Evolutionary conservation across 2,888 invertebrate genomes (phyloP).

Genomic region (Campoplex capitator): DNA sequence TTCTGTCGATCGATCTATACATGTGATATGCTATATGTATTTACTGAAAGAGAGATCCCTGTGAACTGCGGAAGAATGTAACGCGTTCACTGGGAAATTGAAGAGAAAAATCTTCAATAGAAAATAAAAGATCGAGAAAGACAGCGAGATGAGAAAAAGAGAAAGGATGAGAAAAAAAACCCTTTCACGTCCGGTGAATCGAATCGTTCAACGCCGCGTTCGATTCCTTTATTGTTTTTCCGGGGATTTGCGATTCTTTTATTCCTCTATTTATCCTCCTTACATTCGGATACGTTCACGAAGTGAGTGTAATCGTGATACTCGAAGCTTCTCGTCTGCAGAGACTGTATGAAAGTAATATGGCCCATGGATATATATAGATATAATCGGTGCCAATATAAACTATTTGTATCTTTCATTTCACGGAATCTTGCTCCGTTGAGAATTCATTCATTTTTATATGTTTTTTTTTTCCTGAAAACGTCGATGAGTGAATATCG

Average conservation of each 20-base stretch:
- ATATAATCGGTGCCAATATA: constrained; percentile 25
- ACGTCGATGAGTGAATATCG: background rate
- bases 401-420: constrained; percentile 17
- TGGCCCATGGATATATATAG: background rate
- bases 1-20: constrained; percentile 21
- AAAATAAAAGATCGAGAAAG: constrained; percentile 27
- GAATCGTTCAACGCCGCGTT: constrained; percentile 58
- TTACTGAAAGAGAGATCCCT: constrained; percentile 50
- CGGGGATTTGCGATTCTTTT: constrained; percentile 38
- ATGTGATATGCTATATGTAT: constrained; percentile 21
- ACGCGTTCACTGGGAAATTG: constrained; percentile 63
- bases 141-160: background rate
- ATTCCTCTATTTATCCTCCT: constrained; percentile 49
- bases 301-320: constrained; percentile 57
- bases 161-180: constrained; percentile 24
- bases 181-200: constrained; percentile 64
- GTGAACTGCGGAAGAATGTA: constrained; percentile 48
- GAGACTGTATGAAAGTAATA: constrained; percentile 40
- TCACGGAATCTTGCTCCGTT: background rate
- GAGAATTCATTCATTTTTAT: background rate
- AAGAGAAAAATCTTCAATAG: constrained; percentile 63
- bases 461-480: background rate
- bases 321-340: constrained; percentile 41
- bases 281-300: constrained; percentile 41
- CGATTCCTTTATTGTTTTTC: constrained; percentile 61